Base-by-base conservation (phyloP, 2,113 vertebrate species). In the Clupea harengus region DNA sequence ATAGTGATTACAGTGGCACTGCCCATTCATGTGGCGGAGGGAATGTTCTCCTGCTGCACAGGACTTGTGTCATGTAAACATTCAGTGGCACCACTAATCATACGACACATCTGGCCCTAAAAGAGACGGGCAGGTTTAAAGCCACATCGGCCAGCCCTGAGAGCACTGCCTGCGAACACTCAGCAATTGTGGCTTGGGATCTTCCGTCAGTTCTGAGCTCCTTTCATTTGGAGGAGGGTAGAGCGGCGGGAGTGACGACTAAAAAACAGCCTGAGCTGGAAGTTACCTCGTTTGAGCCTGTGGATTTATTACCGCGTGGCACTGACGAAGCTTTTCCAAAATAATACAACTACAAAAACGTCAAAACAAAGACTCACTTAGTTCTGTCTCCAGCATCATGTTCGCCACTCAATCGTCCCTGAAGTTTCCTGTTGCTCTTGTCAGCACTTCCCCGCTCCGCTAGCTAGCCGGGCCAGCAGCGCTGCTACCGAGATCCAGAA, bases 51-150 rank as follows among this genome's bases (percentile, higher is more conserved):
- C 25, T 28, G 2, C 83, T 18, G 3, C 57, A 60, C 85, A 32
- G 84, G 46, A 32, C 54, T 6, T 60, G 54, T 67, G 64, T 67
- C 64, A 7, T 60, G 81, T 84, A 81, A 90, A 89, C 82, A 88
- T 87, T 82, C 90, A 86, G 67, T 22, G 82, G 67, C 81, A 85
- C 85, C 75, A 81, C 54, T 88, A 89, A 84, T 84, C 25, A 78
- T 39, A 39, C 32, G 3, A 6, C 44, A 32, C 28, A 32, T 13
- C 25, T 78, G 72, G 72, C 28, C 25, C 28, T 10, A 72, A 72
- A 72, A 13, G 64, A 72, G 7, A 72, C 2, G 32, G 72, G 28
- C 72, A 78, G 28, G 28, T 39, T 39, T 39, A 32, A 28, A 78
- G 32, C 25, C 25, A 78, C 64, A 25, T 9, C 7, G n/a, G 6